Evolutionary conservation across 2,113 vertebrate species (phyloP).

Genomic region (Gopherus evgoodei): DNA sequence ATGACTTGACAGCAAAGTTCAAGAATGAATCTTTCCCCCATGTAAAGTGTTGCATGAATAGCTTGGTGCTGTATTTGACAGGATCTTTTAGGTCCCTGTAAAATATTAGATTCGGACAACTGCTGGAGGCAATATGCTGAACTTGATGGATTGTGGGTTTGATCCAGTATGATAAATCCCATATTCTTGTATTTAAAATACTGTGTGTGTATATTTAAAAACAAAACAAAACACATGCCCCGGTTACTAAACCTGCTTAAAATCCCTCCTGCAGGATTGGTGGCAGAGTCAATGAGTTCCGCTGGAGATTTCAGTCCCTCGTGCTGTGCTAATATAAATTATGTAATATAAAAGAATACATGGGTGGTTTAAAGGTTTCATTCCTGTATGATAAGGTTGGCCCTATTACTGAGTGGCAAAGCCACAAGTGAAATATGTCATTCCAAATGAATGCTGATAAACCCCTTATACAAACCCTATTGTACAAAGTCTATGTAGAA

Average conservation of each 20-base stretch:
- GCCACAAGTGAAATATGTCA: neutral
- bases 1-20: neutral
- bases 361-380: neutral
- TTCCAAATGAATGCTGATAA: neutral
- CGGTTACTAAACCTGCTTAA: neutral
- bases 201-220: neutral
- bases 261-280: neutral
- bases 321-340: neutral
- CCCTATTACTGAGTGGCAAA: neutral
- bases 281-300: neutral
- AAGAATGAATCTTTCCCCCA: neutral
- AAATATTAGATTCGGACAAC: neutral
- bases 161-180: neutral
- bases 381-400: neutral
- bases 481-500: neutral
- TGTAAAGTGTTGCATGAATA: neutral
- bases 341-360: neutral
- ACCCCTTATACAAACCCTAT: neutral
- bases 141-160: neutral
- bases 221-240: neutral
- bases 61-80: neutral
- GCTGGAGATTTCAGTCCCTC: neutral
- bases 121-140: neutral
- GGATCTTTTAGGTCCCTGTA: neutral
- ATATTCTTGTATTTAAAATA: neutral